Evolutionary conservation across 1,140 invertebrate species (phyloP).

Genomic region (Drosophila virilis): DNA sequence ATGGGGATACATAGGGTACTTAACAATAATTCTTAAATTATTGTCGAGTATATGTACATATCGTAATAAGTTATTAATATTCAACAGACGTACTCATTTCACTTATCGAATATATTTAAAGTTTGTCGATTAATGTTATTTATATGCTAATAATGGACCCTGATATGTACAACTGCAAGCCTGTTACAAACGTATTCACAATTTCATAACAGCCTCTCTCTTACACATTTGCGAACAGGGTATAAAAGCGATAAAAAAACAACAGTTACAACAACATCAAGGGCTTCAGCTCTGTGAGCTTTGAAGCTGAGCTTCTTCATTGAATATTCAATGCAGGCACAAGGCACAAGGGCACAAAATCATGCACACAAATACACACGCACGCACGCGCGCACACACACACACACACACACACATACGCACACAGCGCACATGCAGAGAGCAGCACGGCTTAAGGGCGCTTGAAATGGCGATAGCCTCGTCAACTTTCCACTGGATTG

Average conservation of each 20-base stretch:
- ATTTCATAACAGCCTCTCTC: background rate
- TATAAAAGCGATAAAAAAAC: background rate
- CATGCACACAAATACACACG: constrained; percentile 1
- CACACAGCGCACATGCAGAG: background rate
- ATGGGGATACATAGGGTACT: no score
- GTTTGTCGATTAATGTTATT: no score
- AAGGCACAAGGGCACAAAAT: constrained; percentile 54
- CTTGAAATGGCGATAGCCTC: constrained; percentile 57
- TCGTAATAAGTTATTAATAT: no score
- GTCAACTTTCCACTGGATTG: constrained; percentile 52
- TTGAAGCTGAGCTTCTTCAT: constrained; percentile 52
- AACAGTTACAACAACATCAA: constrained; percentile 25
- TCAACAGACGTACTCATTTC: no score
- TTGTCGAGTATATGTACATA: no score
- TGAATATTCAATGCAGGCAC: constrained; percentile 66
- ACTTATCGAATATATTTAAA: no score
- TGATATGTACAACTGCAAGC: no score
- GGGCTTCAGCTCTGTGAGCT: constrained; percentile 34
- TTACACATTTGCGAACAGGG: background rate
- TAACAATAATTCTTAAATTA: no score
- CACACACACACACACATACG: background rate
- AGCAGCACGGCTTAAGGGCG: constrained; percentile 43
- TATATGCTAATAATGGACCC: no score
- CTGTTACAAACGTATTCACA: no score
- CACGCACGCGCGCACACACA: background rate